These are phyloP conservation scores for Marmota flaviventris DNA, from an alignment of 2,113 vertebrate genomes.

Conservation along the genomic window DNA sequence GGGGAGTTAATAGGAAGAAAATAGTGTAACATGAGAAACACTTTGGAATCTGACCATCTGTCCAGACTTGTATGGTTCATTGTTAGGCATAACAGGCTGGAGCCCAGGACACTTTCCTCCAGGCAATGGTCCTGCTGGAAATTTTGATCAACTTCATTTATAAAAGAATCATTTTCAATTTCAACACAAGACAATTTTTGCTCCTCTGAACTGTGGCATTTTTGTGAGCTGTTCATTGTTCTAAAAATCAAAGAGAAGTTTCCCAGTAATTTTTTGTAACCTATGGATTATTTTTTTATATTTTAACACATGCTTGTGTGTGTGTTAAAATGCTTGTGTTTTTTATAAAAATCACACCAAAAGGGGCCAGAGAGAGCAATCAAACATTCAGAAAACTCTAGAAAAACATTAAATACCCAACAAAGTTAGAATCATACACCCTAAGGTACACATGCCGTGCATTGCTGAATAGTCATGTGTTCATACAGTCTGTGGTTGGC, in stretches of 20 bases:
- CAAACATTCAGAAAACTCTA: not conserved
- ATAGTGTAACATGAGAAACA: slow-evolving; percentile 65
- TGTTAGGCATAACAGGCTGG: slow-evolving; percentile 44
- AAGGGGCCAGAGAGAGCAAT: not conserved
- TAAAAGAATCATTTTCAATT: slow-evolving; percentile 57
- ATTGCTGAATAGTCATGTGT: not conserved
- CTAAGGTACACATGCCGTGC: not conserved
- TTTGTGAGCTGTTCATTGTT: not conserved
- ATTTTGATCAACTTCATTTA: slow-evolving; percentile 38
- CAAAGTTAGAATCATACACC: not conserved
- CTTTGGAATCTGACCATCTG: slow-evolving; percentile 64
- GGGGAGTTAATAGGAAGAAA: slow-evolving; percentile 68
- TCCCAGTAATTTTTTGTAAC: not conserved
- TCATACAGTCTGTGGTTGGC: not conserved
- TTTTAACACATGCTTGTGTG: not conserved
- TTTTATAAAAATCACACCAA: slow-evolving; percentile 14
- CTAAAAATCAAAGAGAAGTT: not conserved
- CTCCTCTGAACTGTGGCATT: not conserved
- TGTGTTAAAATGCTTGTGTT: not conserved
- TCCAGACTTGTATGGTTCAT: slow-evolving; percentile 18
- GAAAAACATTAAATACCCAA: not conserved
- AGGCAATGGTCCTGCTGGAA: slow-evolving; percentile 31
- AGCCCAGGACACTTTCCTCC: slow-evolving; percentile 54
- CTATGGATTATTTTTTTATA: not conserved
- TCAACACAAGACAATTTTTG: not conserved